Evolutionary conservation across 1,140 invertebrate species (phyloP).

Genomic region (Heliconius hermathena): DNA sequence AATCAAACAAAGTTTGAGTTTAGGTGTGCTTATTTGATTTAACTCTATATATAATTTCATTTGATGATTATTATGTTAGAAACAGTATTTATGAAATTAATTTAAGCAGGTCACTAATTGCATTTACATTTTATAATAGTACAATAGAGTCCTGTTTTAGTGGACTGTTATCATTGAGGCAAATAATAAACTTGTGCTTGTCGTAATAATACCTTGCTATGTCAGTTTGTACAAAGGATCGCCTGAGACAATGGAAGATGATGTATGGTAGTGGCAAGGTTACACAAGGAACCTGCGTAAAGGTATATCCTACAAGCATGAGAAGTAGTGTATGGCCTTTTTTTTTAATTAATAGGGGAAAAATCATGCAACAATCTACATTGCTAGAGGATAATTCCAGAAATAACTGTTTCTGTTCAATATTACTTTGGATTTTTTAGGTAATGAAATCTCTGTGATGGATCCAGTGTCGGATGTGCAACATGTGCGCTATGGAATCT

Average conservation of each 20-base stretch:
- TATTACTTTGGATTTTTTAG: constrained; percentile 62
- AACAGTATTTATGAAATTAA: constrained; percentile 16
- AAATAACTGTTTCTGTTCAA: constrained; percentile 69
- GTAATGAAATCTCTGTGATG: constrained; percentile 77
- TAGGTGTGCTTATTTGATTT: constrained; percentile 4
- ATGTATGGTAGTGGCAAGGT: constrained; percentile 73
- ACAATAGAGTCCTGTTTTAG: constrained; percentile 38
- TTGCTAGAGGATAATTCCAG: constrained; percentile 62
- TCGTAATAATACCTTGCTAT: constrained; percentile 69
- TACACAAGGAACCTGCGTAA: constrained; percentile 52
- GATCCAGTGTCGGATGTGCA: constrained; percentile 69
- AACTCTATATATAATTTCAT: constrained; percentile 27
- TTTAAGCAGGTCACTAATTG: constrained; percentile 16
- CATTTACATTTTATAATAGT: constrained; percentile 27
- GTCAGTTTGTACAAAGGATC: constrained; percentile 73
- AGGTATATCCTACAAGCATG: constrained; percentile 72
- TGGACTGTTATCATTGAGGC: constrained; percentile 68
- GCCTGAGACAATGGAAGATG: constrained; percentile 71
- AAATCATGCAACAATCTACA: constrained; percentile 71
- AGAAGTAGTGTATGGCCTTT: constrained; percentile 58
- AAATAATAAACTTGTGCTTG: constrained; percentile 62
- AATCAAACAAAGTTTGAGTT: constrained; percentile 9
- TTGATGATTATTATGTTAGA: constrained; percentile 24
- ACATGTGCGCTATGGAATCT: constrained; percentile 70
- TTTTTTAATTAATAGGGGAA: constrained; percentile 59